These are phyloP conservation scores for Trochalopteron elliotii DNA, from an alignment of 2,113 vertebrate species.

Conservation along the genomic window DNA sequence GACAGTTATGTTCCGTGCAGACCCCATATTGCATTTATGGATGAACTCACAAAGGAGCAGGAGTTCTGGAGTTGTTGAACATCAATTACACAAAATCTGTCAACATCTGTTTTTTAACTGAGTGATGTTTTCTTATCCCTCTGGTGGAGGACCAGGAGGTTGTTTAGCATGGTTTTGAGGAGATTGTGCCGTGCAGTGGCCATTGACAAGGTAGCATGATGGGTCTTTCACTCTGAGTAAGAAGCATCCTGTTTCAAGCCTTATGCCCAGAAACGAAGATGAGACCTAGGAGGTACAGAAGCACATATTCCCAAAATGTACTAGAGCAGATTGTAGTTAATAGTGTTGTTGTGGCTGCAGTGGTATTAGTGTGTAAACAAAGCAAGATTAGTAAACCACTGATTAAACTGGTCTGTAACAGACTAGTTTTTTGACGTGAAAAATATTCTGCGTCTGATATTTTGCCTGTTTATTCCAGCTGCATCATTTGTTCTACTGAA, in stretches of 20 bases:
- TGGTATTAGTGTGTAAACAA: background rate
- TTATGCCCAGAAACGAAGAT: background rate
- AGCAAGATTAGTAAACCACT: background rate
- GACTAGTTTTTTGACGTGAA: background rate
- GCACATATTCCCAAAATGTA: background rate
- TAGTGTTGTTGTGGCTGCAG: background rate
- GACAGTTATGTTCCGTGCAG: constrained; percentile 8
- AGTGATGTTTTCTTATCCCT: background rate
- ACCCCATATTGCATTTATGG: constrained; percentile 52
- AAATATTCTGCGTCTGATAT: background rate
- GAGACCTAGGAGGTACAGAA: background rate
- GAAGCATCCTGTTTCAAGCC: background rate
- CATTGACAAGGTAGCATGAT: background rate
- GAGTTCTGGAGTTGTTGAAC: constrained; percentile 28
- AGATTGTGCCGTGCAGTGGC: accelerated
- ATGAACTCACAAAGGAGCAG: constrained; percentile 42
- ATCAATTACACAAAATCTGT: constrained; percentile 46
- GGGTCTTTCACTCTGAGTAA: background rate
- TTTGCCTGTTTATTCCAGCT: background rate
- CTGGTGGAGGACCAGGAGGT: background rate
- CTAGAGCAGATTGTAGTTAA: background rate
- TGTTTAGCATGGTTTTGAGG: background rate
- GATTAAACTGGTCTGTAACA: background rate
- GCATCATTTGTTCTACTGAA: background rate
- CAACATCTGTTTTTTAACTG: background rate